A percentile compares a stretch with the other conserved stretches of the same genome.
Conservation (phyloP, 2,113 vertebrate genomes). For the Clarias gariepinus region DNA sequence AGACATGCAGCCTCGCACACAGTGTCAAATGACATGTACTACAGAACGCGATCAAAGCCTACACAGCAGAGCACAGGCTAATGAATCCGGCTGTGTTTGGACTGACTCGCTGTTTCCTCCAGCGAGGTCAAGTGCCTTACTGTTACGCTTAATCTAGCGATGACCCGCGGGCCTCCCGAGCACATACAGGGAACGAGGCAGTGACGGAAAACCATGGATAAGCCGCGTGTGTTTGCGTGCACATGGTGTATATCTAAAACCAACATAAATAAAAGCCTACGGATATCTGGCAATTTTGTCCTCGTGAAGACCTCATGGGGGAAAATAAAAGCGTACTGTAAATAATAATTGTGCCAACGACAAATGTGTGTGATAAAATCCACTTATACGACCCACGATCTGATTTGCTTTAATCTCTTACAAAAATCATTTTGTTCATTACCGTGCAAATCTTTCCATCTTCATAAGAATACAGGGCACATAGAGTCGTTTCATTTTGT, state of each 20-base stretch:
- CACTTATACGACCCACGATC: slow-evolving; percentile 2
- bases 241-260: background rate
- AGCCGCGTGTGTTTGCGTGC: slow-evolving; percentile 26
- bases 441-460: slow-evolving; percentile 15
- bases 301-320: no score
- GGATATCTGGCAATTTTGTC: background rate
- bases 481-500: background rate
- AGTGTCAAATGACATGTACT: slow-evolving; percentile 16
- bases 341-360: background rate
- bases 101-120: slow-evolving; percentile 54
- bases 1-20: slow-evolving; percentile 23
- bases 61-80: slow-evolving; percentile 27
- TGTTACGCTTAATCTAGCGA: slow-evolving; percentile 65
- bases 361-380: slow-evolving; percentile 8
- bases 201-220: slow-evolving; percentile 29
- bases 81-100: background rate
- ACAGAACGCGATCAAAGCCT: slow-evolving; percentile 30
- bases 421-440: slow-evolving; percentile 28
- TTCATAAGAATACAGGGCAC: background rate
- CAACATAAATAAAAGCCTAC: background rate
- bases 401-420: slow-evolving; percentile 30
- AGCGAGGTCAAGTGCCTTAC: slow-evolving; percentile 63
- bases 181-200: slow-evolving; percentile 26
- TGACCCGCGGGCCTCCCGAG: slow-evolving; percentile 65
- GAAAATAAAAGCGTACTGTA: background rate